Base-by-base conservation (phyloP, 2,888 invertebrate genomes). In the Drosophila infuscata region DNA sequence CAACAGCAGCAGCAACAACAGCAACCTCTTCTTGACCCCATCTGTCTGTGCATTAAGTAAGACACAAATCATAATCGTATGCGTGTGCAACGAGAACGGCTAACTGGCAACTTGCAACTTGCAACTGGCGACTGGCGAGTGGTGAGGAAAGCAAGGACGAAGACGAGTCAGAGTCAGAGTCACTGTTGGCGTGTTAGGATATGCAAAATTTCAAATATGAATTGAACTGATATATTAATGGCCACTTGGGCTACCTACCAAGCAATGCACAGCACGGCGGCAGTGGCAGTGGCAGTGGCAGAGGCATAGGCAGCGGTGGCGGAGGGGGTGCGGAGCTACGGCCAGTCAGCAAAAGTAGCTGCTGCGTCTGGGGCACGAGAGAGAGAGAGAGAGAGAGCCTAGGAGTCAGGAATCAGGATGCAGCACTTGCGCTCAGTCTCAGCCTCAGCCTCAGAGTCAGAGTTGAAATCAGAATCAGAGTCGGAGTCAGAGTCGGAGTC, bases 141-240 rank as follows among this genome's bases (percentile, higher is more conserved):
- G 25, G 25, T 3, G 25, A 63, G 61, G 38, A 46, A 57, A n/a
- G 17, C 29, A 46, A 38, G 54, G 30, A 49, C 35, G 60, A 58
- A 53, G 46, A 52, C 38, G 58, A 62, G 52, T 32, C 52, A 54
- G 70, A 62, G 52, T 33, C 52, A 52, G 70, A 51, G 65, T 77
- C 57, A 51, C 74, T 65, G 41, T 12, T 69, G 70, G 68, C 69
- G 68, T 78, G 80, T 65, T 74, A 74, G 89, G 88, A 90, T 82
- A 83, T 85, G 88, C 85, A 83, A 90, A 89, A 90, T 90, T 85
- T 89, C 91, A 89, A 91, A 91, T 91, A 91, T 90, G 91, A 89
- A 91, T 90, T 91, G 91, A 91, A 92, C 91, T 92, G 92, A 91
- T 91, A 90, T 91, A 92, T 91, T 91, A 91, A 92, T 92, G 92